phyloP scores from a whole-genome alignment of 2,888 invertebrate species.

The Leptinotarsa peninsularis region DNA sequence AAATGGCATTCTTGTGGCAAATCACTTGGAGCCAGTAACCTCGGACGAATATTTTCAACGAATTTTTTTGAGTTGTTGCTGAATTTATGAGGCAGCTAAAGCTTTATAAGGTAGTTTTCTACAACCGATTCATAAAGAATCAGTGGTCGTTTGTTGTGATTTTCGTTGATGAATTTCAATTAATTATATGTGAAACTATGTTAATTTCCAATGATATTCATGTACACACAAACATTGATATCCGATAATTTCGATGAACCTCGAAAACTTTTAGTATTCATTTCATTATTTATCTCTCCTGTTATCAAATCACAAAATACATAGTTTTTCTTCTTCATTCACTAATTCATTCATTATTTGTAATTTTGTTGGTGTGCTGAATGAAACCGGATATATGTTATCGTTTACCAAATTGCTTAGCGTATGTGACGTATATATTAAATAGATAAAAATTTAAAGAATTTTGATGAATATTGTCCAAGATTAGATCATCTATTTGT shows the following conservation, averaged over 20 bases:
- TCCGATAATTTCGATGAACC: too few relatives aligned
- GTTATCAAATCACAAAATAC: too few relatives aligned
- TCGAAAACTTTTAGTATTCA: too few relatives aligned
- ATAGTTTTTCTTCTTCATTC: too few relatives aligned
- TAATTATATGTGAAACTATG: too few relatives aligned
- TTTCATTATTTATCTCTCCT: too few relatives aligned
- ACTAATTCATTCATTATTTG: background rate
- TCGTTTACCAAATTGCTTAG: background rate
- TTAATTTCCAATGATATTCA: too few relatives aligned
- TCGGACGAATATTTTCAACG: background rate
- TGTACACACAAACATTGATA: too few relatives aligned
- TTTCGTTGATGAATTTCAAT: too few relatives aligned
- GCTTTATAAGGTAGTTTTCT: background rate
- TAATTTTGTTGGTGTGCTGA: background rate
- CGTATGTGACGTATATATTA: background rate
- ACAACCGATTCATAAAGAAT: background rate
- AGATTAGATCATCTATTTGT: background rate
- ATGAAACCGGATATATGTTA: background rate
- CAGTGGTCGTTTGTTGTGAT: background rate
- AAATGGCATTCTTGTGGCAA: conserved; percentile 8
- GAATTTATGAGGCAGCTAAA: background rate
- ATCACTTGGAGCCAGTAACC: conserved; percentile 7
- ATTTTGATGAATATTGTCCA: background rate
- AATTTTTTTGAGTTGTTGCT: background rate
- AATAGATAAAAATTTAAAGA: background rate